Percentiles rank a stretch among this genome's conserved stretches.
phyloP scores from a whole-genome alignment of 2,888 invertebrate species.

The Tiliacea citrago region DNA sequence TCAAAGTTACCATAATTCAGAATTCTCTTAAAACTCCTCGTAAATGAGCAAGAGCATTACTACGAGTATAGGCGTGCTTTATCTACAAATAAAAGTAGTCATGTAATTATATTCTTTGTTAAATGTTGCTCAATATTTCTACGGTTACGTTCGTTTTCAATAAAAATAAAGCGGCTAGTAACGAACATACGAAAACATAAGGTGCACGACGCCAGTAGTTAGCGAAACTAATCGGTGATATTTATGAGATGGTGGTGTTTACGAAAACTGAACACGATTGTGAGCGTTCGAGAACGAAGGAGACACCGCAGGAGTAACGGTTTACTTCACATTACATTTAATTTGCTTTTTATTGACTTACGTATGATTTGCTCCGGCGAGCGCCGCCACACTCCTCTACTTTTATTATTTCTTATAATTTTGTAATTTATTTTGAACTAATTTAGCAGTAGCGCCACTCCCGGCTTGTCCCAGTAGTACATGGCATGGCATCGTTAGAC shows the following conservation, averaged over 20 bases:
- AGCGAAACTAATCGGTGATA: neutral
- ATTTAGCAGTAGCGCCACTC: constrained; percentile 79
- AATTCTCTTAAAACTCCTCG: neutral
- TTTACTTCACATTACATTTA: constrained; percentile 80
- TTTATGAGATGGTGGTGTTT: neutral
- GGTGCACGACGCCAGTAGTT: constrained; percentile 25
- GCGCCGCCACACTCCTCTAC: constrained; percentile 62
- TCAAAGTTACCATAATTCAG: too few species aligned
- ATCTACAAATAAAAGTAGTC: neutral
- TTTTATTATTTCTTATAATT: constrained; percentile 61
- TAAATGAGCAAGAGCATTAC: neutral
- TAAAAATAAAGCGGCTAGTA: neutral
- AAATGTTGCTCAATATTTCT: neutral
- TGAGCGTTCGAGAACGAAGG: constrained; percentile 11
- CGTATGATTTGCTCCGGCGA: constrained; percentile 79
- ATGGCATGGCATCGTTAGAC: constrained; percentile 86
- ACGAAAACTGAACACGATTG: constrained; percentile 7
- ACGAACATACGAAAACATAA: neutral
- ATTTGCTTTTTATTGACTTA: constrained; percentile 82
- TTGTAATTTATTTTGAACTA: constrained; percentile 65
- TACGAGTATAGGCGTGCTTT: neutral
- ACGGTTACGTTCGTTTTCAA: constrained; percentile 5
- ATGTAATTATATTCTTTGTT: neutral
- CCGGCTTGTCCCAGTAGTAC: constrained; percentile 82
- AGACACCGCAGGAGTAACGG: constrained; percentile 46